These are phyloP conservation scores for Hedychridium roseum DNA, from an alignment of 2,888 invertebrate species.

Conservation along the genomic window DNA sequence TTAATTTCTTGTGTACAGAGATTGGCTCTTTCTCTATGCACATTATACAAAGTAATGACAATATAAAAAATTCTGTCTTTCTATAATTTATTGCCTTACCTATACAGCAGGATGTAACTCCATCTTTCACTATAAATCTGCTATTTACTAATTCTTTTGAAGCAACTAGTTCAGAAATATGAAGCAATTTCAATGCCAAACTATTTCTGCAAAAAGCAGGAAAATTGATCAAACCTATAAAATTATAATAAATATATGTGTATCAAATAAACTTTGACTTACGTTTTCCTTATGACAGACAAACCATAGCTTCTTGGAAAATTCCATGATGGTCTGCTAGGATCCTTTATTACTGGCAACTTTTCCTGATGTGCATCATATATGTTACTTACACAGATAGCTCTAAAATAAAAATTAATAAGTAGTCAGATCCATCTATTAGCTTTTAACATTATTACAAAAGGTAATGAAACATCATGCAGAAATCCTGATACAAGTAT, in stretches of 20 bases:
- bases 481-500: slow-evolving; percentile 10
- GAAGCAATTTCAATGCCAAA: slow-evolving; percentile 72
- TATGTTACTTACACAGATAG: slow-evolving; percentile 72
- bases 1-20: slow-evolving; percentile 7
- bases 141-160: slow-evolving; percentile 67
- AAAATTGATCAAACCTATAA: slow-evolving; percentile 12
- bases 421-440: slow-evolving; percentile 7
- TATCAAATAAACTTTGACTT: slow-evolving; percentile 47
- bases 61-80: slow-evolving; percentile 9
- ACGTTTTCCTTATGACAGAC: slow-evolving; percentile 75
- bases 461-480: slow-evolving; percentile 1
- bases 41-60: slow-evolving; percentile 1
- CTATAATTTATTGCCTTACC: slow-evolving; percentile 34
- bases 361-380: slow-evolving; percentile 83
- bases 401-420: slow-evolving; percentile 66
- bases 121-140: slow-evolving; percentile 70
- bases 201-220: slow-evolving; percentile 69
- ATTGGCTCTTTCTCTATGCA: slow-evolving; percentile 3
- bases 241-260: slow-evolving; percentile 4
- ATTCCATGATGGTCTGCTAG: slow-evolving; percentile 74
- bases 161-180: slow-evolving; percentile 73
- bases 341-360: slow-evolving; percentile 77
- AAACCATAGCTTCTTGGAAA: slow-evolving; percentile 81
- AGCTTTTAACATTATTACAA: not conserved
- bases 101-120: slow-evolving; percentile 68